Percentiles rank a stretch among this genome's conserved stretches.
phyloP scores from a whole-genome alignment of 2,888 invertebrate species.

The Agonopterix heracliana region DNA sequence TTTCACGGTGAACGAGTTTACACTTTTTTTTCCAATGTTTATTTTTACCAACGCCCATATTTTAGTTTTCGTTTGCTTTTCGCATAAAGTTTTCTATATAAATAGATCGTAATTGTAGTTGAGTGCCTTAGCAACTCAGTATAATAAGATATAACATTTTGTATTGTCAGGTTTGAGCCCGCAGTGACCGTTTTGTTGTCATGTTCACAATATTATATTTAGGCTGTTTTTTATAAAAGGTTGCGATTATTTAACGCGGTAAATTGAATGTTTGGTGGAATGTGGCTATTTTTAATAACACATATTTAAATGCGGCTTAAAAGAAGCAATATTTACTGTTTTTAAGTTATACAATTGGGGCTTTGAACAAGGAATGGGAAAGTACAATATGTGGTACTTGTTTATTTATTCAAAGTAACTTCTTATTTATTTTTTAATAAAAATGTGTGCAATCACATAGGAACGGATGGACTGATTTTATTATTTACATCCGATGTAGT shows the following conservation, averaged over 20 bases:
- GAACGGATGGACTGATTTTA: conserved; percentile 65
- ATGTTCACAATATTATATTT: conserved; percentile 19
- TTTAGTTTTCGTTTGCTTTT: conserved; percentile 43
- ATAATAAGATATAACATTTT: conserved; percentile 54
- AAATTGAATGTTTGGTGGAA: conserved; percentile 21
- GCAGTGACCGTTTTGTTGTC: not conserved
- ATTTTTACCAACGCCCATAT: conserved; percentile 29
- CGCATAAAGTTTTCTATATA: conserved; percentile 54
- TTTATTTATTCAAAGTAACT: conserved; percentile 38
- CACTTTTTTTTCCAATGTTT: conserved; percentile 19
- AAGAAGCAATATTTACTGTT: conserved; percentile 35
- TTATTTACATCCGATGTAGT: conserved; percentile 43
- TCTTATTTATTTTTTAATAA: conserved; percentile 43
- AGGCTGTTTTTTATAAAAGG: conserved; percentile 36
- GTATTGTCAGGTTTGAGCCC: conserved; percentile 24
- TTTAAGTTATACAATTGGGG: conserved; percentile 22
- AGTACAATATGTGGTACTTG: conserved; percentile 40
- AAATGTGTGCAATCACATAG: conserved; percentile 59
- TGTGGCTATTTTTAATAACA: conserved; percentile 40
- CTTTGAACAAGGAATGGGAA: conserved; percentile 25
- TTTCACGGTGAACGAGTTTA: conserved; percentile 64
- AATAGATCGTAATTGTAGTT: conserved; percentile 59
- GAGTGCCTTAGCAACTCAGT: conserved; percentile 76
- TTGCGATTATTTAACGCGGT: conserved; percentile 35
- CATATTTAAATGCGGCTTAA: conserved; percentile 29